A percentile compares a stretch with the other conserved stretches of the same genome.
phyloP scores from a whole-genome alignment of 2,888 invertebrate species.

The Tipula unca region DNA sequence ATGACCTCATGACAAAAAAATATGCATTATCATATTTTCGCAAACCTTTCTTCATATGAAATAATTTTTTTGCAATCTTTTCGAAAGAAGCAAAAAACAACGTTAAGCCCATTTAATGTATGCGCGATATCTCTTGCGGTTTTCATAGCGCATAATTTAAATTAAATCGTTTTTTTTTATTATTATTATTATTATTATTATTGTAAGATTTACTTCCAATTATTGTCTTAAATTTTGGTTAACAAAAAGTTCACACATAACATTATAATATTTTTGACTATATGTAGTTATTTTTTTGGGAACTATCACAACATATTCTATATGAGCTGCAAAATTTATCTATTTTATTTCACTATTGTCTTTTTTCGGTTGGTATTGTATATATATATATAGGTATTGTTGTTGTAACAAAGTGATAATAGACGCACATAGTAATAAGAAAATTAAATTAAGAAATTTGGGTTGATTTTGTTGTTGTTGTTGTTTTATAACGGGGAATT shows the following conservation, averaged over 20 bases:
- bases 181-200: neutral
- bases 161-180: neutral
- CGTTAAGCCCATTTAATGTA: neutral
- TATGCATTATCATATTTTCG: neutral
- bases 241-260: neutral
- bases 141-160: neutral
- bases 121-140: neutral
- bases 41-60: neutral
- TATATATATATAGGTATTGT: too few species aligned
- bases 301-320: neutral
- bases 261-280: neutral
- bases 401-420: neutral
- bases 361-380: neutral
- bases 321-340: neutral
- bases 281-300: neutral
- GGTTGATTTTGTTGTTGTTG: neutral
- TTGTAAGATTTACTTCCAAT: slow-evolving; percentile 3
- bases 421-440: neutral
- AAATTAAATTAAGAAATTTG: neutral
- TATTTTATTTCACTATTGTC: slow-evolving; percentile 14
- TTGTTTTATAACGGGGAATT: neutral
- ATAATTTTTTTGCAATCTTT: neutral
- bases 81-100: neutral
- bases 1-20: neutral
- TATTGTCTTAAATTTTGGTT: neutral